Base-by-base conservation (phyloP, 2,113 vertebrate species). In the Lanius collurio region DNA sequence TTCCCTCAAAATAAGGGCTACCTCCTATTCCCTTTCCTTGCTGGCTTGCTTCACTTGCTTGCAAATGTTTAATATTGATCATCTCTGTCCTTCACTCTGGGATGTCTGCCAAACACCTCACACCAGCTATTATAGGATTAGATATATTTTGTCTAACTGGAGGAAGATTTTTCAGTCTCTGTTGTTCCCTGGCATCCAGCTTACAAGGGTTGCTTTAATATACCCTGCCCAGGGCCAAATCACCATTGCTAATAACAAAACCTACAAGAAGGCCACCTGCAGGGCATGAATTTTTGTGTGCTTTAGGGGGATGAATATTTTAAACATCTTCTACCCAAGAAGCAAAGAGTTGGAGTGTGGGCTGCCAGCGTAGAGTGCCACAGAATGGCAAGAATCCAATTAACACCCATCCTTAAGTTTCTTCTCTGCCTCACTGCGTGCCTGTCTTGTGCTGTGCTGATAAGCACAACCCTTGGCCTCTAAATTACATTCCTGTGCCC, bases 201-300 rank as follows among this genome's bases (percentile, higher is more conserved):
- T 96, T 97, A 94, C 84, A 95, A 87, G 35, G n/a, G 53, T 37
- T 96, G 73, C 76, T 96, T 94, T 96, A 74, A 91, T 83, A 74
- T 76, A 76, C 46, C 89, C 89, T 94, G 91, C 65, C 82, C 23
- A 2, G 50, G 79, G 82, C 92, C 78, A 94, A 75, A 94, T 94
- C 94, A 90, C 90, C 56, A 59, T 87, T 69, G 80, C 75, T 88
- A 96, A 87, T 55, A 69, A 81, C 55, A 90, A 95, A 94, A 87
- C 35, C 63, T 94, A 86, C 89, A 95, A 83, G 71, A 44, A 79
- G 68, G 73, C 95, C 91, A 95, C 82, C 50, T 82, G 73, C 46
- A 95, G 87, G 82, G 27, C 68, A 67, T 55, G 75, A 56, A 78
- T 82, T 78, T 77, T 76, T 23, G 4, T 81, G 60, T 73, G 39